A percentile compares a stretch with the other conserved stretches of the same genome.
Conservation (phyloP, 1,140 invertebrate species). For the Telenomus remus region DNA sequence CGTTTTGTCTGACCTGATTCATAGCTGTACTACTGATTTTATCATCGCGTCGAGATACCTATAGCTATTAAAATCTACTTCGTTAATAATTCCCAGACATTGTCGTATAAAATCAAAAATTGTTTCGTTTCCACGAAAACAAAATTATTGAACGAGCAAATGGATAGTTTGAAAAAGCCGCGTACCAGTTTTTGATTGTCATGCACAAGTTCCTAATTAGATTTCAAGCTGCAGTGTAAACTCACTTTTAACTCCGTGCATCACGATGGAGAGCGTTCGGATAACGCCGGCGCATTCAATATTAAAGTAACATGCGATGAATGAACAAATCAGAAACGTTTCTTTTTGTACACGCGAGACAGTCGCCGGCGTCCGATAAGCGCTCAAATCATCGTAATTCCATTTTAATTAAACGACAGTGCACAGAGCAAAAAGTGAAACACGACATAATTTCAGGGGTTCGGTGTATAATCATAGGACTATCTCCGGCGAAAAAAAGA, state of each 20-base stretch:
- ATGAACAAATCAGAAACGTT: no score
- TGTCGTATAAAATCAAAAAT: conserved; percentile 6
- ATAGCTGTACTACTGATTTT: no score
- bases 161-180: conserved; percentile 34
- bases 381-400: background rate
- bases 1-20: no score
- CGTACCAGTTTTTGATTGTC: conserved; percentile 38
- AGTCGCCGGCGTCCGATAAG: no score
- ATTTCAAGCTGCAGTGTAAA: conserved; percentile 21
- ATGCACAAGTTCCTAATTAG: conserved; percentile 34
- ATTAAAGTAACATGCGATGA: no score
- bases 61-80: no score
- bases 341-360: no score
- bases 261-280: no score
- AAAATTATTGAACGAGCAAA: conserved; percentile 31
- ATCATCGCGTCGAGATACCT: no score
- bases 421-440: background rate
- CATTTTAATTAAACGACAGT: conserved; percentile 28
- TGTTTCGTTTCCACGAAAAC: conserved; percentile 32
- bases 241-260: conserved; percentile 18
- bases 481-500: conserved; percentile 20
- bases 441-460: background rate
- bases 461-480: conserved; percentile 21
- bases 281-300: no score
- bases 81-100: no score